Base-by-base conservation (phyloP, 2,797 vertebrate species). In the Hirundo rustica region DNA sequence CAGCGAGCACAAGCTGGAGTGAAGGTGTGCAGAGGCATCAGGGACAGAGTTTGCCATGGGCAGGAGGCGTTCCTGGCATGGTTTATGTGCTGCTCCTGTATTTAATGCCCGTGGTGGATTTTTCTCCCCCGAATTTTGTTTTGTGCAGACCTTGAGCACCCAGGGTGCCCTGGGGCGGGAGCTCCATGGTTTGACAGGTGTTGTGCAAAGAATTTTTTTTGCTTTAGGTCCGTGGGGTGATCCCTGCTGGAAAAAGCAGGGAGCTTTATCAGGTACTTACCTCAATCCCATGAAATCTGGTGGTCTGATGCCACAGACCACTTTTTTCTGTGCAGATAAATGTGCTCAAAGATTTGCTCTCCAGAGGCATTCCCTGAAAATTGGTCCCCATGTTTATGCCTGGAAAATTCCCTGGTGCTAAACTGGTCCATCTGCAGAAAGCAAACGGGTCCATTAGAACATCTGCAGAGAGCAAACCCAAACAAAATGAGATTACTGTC, bases 381-480 rank as follows among this genome's bases (percentile, higher is more conserved):
- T 4, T 11, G 15, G 55, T 88, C 26, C 3, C 21, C 3, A 0
- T 44, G 16, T 38, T 90, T 61, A 25, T 13, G 26, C 38, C 40
- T 57, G 36, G 45, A 68, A 55, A 78, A 36, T 71, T 87, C 58
- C 38, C 34, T 25, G 18, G 29, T 83, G 58, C 51, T 89, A 5
- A 73, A 36, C 50, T 18, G 44, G 68, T 65, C 66, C 42, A 13
- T 62, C 44, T 76, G 68, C 72, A 77, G 82, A 80, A 55, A 76
- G 72, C 77, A 78, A 75, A 72, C 32, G 3, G 72, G 65, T 81
- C 76, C 57, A 8, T 85, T 83, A 40, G 55, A 90, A 83, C 54
- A 54, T 78, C 88, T 94, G 92, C 71, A 73, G 90, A 87, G 66
- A 87, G 71, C 45, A 87, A 94, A 57, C 71, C 60, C 86, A 76